Evolutionary conservation across 2,797 vertebrate species (phyloP).

Genomic region (Acanthurus tractus): DNA sequence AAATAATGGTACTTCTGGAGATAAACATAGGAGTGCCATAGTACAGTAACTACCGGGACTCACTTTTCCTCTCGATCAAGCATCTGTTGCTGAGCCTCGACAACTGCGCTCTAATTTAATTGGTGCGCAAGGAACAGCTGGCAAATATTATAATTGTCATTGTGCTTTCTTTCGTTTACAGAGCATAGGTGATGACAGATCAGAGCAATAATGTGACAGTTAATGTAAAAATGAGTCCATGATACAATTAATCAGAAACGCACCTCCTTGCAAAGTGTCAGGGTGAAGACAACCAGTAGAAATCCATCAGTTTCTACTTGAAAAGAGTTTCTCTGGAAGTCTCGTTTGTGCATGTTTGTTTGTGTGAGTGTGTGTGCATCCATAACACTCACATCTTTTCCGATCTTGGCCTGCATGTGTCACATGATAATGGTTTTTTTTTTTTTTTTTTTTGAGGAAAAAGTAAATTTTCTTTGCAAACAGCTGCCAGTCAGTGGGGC

Average conservation of each 20-base stretch:
- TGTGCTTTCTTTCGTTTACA: conserved; percentile 81
- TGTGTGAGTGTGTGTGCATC: neutral
- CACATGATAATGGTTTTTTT: neutral
- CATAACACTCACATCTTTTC: neutral
- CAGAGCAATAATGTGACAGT: conserved; percentile 79
- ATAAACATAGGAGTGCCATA: conserved; percentile 66
- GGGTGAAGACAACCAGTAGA: conserved; percentile 47
- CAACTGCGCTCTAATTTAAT: conserved; percentile 81
- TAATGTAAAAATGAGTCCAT: conserved; percentile 76
- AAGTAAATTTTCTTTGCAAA: conserved; percentile 7
- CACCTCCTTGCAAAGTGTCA: conserved; percentile 51
- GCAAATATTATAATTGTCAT: conserved; percentile 74
- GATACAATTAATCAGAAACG: conserved; percentile 76
- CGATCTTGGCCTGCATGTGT: neutral
- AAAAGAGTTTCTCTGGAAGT: neutral
- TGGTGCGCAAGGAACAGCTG: conserved; percentile 83
- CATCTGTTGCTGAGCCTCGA: conserved; percentile 85
- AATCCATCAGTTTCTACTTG: conserved; percentile 50
- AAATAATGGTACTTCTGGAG: conserved; percentile 61
- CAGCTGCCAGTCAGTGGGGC: conserved; percentile 7
- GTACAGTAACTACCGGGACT: conserved; percentile 73
- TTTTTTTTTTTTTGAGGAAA: neutral
- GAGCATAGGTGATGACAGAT: conserved; percentile 82
- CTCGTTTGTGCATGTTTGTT: neutral
- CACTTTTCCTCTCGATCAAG: conserved; percentile 69